phyloP scores from a whole-genome alignment of 2,113 vertebrate genomes.

The Speoplatyrhinus poulsoni region DNA sequence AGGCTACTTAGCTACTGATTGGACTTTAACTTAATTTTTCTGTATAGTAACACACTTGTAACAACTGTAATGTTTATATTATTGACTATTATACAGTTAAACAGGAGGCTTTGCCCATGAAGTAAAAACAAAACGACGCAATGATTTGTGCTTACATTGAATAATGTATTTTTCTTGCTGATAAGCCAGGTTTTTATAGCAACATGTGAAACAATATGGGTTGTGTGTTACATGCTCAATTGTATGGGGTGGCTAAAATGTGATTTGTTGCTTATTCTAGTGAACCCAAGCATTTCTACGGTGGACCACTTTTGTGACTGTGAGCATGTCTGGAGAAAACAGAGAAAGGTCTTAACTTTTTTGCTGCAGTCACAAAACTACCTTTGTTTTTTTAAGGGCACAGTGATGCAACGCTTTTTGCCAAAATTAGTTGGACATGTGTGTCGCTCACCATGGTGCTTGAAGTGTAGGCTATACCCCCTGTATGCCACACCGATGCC shows the following conservation, averaged over 20 bases:
- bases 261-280: conserved; percentile 58
- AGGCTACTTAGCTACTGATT: too few species aligned
- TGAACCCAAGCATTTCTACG: conserved; percentile 45
- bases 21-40: too few species aligned
- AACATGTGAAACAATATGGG: conserved; percentile 27
- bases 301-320: background rate
- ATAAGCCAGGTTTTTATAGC: conserved; percentile 20
- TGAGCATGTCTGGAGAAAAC: background rate
- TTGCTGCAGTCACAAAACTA: too few species aligned
- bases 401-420: conserved; percentile 8
- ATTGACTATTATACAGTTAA: too few species aligned
- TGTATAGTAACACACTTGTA: too few species aligned
- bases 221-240: conserved; percentile 35
- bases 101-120: background rate
- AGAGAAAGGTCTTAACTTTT: too few species aligned
- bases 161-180: conserved; percentile 12
- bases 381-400: background rate
- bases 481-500: conserved; percentile 36
- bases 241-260: conserved; percentile 65
- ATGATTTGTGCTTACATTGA: background rate
- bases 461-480: conserved; percentile 18
- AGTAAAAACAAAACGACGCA: too few species aligned
- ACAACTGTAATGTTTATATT: too few species aligned
- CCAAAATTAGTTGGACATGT: conserved; percentile 21
- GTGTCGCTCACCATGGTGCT: conserved; percentile 18